A percentile compares a stretch with the other conserved stretches of the same genome.
phyloP scores from a whole-genome alignment of 2,113 vertebrate species.

The Oplegnathus fasciatus region DNA sequence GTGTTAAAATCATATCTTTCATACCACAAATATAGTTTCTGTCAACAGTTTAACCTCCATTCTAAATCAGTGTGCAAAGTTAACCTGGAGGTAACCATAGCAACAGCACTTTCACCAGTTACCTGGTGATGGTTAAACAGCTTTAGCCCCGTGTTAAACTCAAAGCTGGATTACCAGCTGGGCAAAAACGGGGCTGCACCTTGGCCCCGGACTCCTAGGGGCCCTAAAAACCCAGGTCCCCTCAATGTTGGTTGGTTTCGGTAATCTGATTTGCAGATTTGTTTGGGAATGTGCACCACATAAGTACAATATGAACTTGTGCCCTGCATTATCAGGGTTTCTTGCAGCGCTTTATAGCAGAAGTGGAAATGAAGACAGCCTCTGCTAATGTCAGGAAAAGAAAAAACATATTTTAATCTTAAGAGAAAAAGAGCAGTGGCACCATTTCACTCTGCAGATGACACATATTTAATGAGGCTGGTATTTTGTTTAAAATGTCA shows the following conservation, averaged over 20 bases:
- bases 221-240: neutral
- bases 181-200: neutral
- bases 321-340: too few species aligned
- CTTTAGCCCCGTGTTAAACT: neutral
- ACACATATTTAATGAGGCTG: too few species aligned
- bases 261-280: constrained; percentile 3
- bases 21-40: neutral
- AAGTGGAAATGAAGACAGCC: too few species aligned
- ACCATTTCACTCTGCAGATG: too few species aligned
- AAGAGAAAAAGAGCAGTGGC: neutral
- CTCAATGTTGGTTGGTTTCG: too few species aligned
- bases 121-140: neutral
- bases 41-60: neutral
- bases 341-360: neutral
- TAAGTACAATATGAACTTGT: neutral
- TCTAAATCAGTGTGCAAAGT: neutral
- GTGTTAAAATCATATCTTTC: neutral
- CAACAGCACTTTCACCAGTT: neutral
- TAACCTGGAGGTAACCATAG: neutral
- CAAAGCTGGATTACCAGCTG: neutral
- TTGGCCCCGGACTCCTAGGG: neutral
- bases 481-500: neutral
- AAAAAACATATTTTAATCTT: neutral
- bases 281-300: neutral
- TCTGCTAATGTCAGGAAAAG: neutral